Evolutionary conservation across 30 jellyfish, hydroid and myxozoan genomes (phyloP).

Genomic region (Aurelia coerulea): DNA sequence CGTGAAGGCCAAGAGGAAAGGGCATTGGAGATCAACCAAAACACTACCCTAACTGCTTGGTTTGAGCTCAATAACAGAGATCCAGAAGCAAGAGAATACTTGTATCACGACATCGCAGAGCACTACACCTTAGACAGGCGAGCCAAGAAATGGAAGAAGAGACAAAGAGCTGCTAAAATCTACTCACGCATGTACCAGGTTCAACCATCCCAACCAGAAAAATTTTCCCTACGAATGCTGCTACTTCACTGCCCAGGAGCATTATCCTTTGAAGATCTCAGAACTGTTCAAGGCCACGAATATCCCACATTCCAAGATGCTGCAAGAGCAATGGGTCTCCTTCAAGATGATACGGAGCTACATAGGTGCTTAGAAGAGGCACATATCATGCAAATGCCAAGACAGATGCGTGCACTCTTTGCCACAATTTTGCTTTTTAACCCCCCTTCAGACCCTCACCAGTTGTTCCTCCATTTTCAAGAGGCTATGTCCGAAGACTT

Average conservation of each 20-base stretch:
- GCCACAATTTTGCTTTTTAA: no score
- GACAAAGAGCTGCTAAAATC: background rate
- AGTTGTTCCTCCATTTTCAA: no score
- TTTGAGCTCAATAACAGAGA: slow-evolving; percentile 22
- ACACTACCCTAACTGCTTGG: slow-evolving; percentile 63
- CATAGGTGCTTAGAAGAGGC: background rate
- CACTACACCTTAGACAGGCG: slow-evolving; percentile 23
- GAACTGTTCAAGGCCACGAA: background rate
- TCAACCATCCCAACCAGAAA: background rate
- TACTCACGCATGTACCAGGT: background rate
- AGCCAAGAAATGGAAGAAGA: background rate
- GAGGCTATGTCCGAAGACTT: background rate
- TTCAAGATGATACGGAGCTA: background rate
- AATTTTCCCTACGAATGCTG: background rate
- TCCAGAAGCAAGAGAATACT: background rate
- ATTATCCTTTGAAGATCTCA: background rate
- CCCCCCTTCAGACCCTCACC: no score
- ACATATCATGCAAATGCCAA: slow-evolving; percentile 5
- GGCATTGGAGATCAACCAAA: slow-evolving; percentile 32
- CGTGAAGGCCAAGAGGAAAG: no score
- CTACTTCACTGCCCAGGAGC: background rate
- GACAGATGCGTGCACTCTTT: slow-evolving; percentile 22
- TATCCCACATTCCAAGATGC: background rate
- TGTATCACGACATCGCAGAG: slow-evolving; percentile 45
- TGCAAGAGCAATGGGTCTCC: background rate